These are phyloP conservation scores for Pantherophis alleghaniensis DNA, from an alignment of 2,797 vertebrate genomes.

Conservation along the genomic window DNA sequence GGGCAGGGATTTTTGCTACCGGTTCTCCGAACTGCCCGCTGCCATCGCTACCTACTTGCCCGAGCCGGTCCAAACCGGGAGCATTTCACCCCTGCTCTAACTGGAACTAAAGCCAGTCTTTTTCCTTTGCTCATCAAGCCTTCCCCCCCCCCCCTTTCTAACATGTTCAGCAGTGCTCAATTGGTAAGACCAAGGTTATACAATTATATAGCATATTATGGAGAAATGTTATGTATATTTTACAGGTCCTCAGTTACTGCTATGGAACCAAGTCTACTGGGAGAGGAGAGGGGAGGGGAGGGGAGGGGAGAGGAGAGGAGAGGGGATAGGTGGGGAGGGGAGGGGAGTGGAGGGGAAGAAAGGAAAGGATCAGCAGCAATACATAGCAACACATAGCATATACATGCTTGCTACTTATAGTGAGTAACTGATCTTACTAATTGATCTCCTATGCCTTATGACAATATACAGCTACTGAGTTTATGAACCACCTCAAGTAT, in stretches of 20 bases:
- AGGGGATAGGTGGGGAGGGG: background rate
- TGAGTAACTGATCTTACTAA: background rate
- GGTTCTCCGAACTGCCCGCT: too few relatives aligned
- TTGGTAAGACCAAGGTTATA: conserved; percentile 48
- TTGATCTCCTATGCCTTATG: background rate
- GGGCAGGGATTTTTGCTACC: too few relatives aligned
- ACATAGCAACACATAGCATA: background rate
- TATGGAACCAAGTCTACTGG: conserved; percentile 21
- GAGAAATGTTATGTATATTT: conserved; percentile 34
- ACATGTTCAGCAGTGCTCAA: conserved; percentile 38
- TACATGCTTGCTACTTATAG: background rate
- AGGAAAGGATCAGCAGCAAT: background rate
- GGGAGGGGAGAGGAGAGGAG: background rate
- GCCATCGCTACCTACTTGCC: too few relatives aligned
- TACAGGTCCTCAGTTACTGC: conserved; percentile 47
- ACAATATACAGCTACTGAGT: background rate
- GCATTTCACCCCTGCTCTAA: background rate
- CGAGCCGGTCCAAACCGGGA: too few relatives aligned
- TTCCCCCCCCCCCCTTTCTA: background rate
- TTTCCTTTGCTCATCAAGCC: background rate
- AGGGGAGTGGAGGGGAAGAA: background rate
- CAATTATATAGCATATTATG: conserved; percentile 33
- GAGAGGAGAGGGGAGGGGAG: background rate
- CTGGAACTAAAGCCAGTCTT: conserved; percentile 61
- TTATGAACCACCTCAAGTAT: background rate